phyloP scores from a whole-genome alignment of 2,113 vertebrate genomes.

The Paradisaea rubra region DNA sequence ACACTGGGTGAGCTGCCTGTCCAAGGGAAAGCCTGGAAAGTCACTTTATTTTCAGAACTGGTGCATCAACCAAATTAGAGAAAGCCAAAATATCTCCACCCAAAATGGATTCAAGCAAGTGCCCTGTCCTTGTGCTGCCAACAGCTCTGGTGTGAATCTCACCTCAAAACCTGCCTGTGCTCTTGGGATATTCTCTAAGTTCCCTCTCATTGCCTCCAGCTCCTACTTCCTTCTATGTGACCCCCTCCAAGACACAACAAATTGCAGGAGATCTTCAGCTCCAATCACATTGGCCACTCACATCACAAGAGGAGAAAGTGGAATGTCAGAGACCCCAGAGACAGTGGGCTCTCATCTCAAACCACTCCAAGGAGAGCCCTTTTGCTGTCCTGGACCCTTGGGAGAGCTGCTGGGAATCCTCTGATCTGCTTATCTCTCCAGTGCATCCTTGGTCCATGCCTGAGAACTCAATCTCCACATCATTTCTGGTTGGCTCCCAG shows the following conservation, averaged over 20 bases:
- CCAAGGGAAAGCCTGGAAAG: not conserved
- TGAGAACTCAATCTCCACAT: no score
- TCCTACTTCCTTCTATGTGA: not conserved
- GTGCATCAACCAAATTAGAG: no score
- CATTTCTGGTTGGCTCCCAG: no score
- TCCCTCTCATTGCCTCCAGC: not conserved
- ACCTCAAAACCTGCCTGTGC: not conserved
- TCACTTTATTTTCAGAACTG: not conserved
- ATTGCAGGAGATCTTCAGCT: not conserved
- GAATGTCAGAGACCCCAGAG: no score
- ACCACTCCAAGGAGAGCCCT: no score
- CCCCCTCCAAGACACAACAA: not conserved
- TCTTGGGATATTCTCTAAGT: not conserved
- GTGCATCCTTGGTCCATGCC: no score
- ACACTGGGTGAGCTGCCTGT: not conserved
- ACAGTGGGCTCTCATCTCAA: no score
- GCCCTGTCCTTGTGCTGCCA: not conserved
- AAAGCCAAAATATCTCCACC: not conserved
- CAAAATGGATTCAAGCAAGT: not conserved
- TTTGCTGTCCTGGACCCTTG: no score
- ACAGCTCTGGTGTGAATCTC: not conserved
- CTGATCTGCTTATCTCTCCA: no score
- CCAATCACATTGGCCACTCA: no score
- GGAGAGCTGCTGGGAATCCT: no score
- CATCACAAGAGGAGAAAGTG: no score